Conservation (phyloP, 2,113 vertebrate species). For the Siphamia tubifer region DNA sequence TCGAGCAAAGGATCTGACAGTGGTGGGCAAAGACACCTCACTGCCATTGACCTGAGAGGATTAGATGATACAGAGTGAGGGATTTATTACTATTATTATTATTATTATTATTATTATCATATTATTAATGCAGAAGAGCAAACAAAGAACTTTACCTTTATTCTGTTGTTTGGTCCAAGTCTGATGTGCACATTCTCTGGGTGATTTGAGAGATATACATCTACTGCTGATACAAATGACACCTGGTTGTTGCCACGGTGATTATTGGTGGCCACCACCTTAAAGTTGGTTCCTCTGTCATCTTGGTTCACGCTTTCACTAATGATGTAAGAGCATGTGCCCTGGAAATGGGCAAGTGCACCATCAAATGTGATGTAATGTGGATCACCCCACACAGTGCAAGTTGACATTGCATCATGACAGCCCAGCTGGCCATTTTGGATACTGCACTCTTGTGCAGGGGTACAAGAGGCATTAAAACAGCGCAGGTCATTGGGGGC, state of each 20-base stretch:
- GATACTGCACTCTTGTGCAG: slow-evolving; percentile 58
- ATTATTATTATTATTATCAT: too few species aligned
- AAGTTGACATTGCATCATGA: slow-evolving; percentile 56
- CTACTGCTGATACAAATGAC: too few species aligned
- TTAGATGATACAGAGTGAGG: too few species aligned
- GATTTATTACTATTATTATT: too few species aligned
- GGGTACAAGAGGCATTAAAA: slow-evolving; percentile 26
- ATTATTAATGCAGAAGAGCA: too few species aligned
- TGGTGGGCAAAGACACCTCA: background rate
- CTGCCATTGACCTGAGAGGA: slow-evolving; percentile 65
- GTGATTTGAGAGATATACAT: background rate
- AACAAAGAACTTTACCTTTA: slow-evolving; percentile 61
- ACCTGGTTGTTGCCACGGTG: slow-evolving; percentile 60
- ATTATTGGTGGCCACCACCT: slow-evolving; percentile 61
- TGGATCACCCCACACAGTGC: too few species aligned
- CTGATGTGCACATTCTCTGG: slow-evolving; percentile 22
- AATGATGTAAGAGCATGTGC: too few species aligned
- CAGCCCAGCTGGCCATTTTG: slow-evolving; percentile 53
- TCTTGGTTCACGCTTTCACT: slow-evolving; percentile 29
- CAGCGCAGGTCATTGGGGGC: slow-evolving; percentile 55
- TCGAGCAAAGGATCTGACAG: slow-evolving; percentile 26
- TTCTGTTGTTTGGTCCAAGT: slow-evolving; percentile 54
- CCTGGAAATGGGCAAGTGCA: too few species aligned
- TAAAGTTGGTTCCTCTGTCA: slow-evolving; percentile 44
- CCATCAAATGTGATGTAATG: too few species aligned